A percentile compares a stretch with the other conserved stretches of the same genome.
Evolutionary conservation across 2,113 vertebrate genomes (phyloP).

Genomic region (Pelecanus crispus): DNA sequence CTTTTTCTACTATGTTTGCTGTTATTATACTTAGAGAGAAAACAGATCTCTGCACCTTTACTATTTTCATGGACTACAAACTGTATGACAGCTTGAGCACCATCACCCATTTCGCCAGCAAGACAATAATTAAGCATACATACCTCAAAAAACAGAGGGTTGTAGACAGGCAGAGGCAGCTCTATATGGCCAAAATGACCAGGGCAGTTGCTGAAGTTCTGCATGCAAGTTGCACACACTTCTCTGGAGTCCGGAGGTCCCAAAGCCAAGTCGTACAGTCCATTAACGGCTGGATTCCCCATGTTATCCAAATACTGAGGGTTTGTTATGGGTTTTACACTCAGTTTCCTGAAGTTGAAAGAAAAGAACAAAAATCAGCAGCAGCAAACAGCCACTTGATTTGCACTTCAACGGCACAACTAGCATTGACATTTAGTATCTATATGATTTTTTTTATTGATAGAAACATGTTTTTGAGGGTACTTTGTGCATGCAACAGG

Average conservation of each 20-base stretch:
- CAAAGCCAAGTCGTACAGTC: constrained; percentile 89
- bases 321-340: constrained; percentile 88
- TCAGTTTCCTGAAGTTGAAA: constrained; percentile 80
- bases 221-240: constrained; percentile 89
- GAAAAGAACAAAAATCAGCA: not conserved
- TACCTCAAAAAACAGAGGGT: constrained; percentile 92
- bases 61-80: not conserved
- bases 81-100: not conserved
- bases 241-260: constrained; percentile 89
- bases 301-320: constrained; percentile 81
- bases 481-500: accelerated
- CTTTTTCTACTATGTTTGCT: not conserved
- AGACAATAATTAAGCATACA: not conserved
- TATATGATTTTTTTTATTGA: not conserved
- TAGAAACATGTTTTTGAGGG: not conserved
- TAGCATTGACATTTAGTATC: accelerated
- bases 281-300: constrained; percentile 84
- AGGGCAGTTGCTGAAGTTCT: constrained; percentile 88
- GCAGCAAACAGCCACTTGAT: accelerated
- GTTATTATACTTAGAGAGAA: not conserved
- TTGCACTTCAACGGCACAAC: accelerated
- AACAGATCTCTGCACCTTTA: not conserved
- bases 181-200: constrained; percentile 93
- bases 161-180: constrained; percentile 89
- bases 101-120: not conserved